Percentiles rank a stretch among this genome's conserved stretches.
These are phyloP conservation scores for Pyrgus malvae DNA, from an alignment of 2,888 invertebrate genomes.

Conservation along the genomic window DNA sequence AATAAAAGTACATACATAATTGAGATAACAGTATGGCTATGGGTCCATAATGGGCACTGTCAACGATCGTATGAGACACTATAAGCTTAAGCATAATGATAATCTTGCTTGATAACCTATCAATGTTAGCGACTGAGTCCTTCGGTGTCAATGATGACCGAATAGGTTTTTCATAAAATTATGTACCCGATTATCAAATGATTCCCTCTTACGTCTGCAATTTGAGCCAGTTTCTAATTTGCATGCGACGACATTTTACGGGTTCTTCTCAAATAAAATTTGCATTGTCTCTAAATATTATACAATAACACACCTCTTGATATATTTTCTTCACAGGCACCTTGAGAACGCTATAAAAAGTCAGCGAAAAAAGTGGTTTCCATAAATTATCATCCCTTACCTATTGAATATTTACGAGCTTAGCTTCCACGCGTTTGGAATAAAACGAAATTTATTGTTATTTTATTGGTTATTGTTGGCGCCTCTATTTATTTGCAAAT, in stretches of 20 bases:
- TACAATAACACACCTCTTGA: neutral
- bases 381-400: conserved; percentile 4
- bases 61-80: too few species aligned
- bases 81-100: too few species aligned
- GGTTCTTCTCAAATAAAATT: conserved; percentile 2
- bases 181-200: too few species aligned
- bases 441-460: neutral
- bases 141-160: too few species aligned
- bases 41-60: too few species aligned
- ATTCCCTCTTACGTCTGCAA: neutral
- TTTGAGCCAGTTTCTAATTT: neutral
- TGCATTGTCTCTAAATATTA: neutral
- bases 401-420: neutral
- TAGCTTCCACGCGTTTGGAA: neutral
- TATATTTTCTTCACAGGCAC: neutral
- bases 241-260: conserved; percentile 9
- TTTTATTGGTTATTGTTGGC: conserved; percentile 5
- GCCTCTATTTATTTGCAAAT: neutral
- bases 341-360: conserved; percentile 2
- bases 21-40: too few species aligned
- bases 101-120: too few species aligned
- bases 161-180: too few species aligned
- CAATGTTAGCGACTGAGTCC: too few species aligned
- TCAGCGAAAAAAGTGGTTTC: conserved; percentile 1
- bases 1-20: too few species aligned